Percentiles rank a stretch among this genome's conserved stretches.
Conservation (phyloP, 2,888 invertebrate genomes). For the Eucera pruinosa region DNA sequence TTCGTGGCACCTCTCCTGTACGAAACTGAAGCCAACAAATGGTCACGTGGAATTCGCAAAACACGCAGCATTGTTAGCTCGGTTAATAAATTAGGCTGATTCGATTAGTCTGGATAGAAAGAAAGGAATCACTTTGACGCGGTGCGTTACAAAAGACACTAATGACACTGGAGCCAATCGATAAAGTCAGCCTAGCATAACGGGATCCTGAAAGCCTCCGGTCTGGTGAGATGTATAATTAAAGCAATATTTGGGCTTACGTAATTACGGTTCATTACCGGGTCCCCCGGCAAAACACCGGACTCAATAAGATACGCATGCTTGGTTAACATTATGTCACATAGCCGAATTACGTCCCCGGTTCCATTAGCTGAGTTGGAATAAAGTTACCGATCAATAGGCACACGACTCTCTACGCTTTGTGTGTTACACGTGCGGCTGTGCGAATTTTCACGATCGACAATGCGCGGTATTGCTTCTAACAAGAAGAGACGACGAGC, state of each 20-base stretch:
- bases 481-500: too few relatives aligned
- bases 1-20: too few relatives aligned
- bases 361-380: slow-evolving; percentile 77
- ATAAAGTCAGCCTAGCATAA: slow-evolving; percentile 50
- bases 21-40: slow-evolving; percentile 30
- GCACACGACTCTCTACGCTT: slow-evolving; percentile 34
- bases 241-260: slow-evolving; percentile 78
- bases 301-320: slow-evolving; percentile 69
- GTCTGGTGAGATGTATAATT: slow-evolving; percentile 73
- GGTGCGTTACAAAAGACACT: slow-evolving; percentile 52
- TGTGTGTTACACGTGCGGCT: slow-evolving; percentile 8
- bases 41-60: slow-evolving; percentile 25
- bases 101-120: slow-evolving; percentile 26
- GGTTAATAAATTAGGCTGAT: slow-evolving; percentile 61
- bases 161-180: slow-evolving; percentile 57
- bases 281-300: slow-evolving; percentile 52
- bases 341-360: slow-evolving; percentile 74
- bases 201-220: slow-evolving; percentile 71
- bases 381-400: slow-evolving; percentile 76
- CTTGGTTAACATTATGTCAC: slow-evolving; percentile 72
- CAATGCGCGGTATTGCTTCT: neutral
- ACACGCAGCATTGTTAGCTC: slow-evolving; percentile 10
- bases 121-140: slow-evolving; percentile 40
- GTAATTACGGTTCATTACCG: slow-evolving; percentile 80
- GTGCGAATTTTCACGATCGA: slow-evolving; percentile 48